These are phyloP conservation scores for Acromyrmex echinatior DNA, from an alignment of 1,140 invertebrate genomes.

Conservation along the genomic window DNA sequence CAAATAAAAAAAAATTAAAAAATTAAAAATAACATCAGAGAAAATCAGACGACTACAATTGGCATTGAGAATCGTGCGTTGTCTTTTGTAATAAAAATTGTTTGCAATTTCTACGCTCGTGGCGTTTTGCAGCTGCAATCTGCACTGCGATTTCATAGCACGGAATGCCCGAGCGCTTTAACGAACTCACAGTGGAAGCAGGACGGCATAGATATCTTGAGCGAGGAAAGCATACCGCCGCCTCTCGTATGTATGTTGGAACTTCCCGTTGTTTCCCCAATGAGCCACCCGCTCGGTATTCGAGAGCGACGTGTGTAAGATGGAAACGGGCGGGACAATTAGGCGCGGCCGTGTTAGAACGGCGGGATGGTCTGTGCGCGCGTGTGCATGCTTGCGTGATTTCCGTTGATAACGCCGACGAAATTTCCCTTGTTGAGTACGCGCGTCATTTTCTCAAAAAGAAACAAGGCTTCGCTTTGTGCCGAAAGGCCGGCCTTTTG, in stretches of 20 bases:
- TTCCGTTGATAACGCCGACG: slow-evolving; percentile 41
- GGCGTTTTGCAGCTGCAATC: background rate
- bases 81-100: slow-evolving; percentile 37
- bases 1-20: background rate
- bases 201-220: slow-evolving; percentile 33
- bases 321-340: slow-evolving; percentile 57
- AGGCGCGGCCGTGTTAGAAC: slow-evolving; percentile 18
- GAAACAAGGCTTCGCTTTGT: slow-evolving; percentile 42
- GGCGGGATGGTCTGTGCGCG: slow-evolving; percentile 22
- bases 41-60: background rate
- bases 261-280: slow-evolving; percentile 51
- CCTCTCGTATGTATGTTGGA: slow-evolving; percentile 38
- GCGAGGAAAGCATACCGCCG: background rate
- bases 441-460: slow-evolving; percentile 22
- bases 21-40: background rate
- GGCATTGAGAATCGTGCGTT: background rate
- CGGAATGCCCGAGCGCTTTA: slow-evolving; percentile 22
- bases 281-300: slow-evolving; percentile 34
- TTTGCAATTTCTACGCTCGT: background rate
- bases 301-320: slow-evolving; percentile 62
- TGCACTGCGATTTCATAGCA: slow-evolving; percentile 25
- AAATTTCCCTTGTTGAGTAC: slow-evolving; percentile 42
- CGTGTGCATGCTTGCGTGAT: slow-evolving; percentile 41
- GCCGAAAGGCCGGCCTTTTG: background rate
- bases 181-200: slow-evolving; percentile 14